These are phyloP conservation scores for Shinisaurus crocodilurus DNA, from an alignment of 2,113 vertebrate species.

Conservation along the genomic window DNA sequence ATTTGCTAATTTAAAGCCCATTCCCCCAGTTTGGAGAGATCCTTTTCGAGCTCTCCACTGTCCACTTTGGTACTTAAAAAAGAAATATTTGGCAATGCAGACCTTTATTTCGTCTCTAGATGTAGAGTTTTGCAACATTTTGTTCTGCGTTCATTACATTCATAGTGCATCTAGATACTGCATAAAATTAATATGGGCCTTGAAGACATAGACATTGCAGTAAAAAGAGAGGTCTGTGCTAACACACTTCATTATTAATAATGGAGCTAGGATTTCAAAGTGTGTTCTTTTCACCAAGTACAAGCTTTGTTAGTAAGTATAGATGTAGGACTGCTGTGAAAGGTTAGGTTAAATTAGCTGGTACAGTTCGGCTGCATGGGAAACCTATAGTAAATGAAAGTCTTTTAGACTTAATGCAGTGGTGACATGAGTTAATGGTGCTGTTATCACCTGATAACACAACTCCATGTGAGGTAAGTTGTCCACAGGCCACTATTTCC, in stretches of 20 bases:
- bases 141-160: not conserved
- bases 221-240: not conserved
- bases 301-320: constrained; percentile 64
- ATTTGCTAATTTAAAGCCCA: no score
- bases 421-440: constrained; percentile 52
- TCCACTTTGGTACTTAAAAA: not conserved
- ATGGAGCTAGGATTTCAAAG: constrained; percentile 50
- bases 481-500: constrained; percentile 54
- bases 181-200: constrained; percentile 19
- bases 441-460: constrained; percentile 64
- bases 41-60: not conserved
- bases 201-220: constrained; percentile 11
- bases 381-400: constrained; percentile 53
- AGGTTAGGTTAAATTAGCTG: constrained; percentile 60
- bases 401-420: constrained; percentile 52
- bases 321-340: constrained; percentile 69
- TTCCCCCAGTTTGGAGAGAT: no score
- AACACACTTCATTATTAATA: constrained; percentile 28
- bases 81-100: not conserved
- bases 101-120: not conserved
- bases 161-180: constrained; percentile 1
- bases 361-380: constrained; percentile 53
- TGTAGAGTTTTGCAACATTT: not conserved
- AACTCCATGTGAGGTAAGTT: constrained; percentile 55
- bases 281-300: constrained; percentile 41